Percentiles rank a stretch among this genome's conserved stretches.
Evolutionary conservation across 2,888 invertebrate genomes (phyloP).

Genomic region (Sisyra terminalis): DNA sequence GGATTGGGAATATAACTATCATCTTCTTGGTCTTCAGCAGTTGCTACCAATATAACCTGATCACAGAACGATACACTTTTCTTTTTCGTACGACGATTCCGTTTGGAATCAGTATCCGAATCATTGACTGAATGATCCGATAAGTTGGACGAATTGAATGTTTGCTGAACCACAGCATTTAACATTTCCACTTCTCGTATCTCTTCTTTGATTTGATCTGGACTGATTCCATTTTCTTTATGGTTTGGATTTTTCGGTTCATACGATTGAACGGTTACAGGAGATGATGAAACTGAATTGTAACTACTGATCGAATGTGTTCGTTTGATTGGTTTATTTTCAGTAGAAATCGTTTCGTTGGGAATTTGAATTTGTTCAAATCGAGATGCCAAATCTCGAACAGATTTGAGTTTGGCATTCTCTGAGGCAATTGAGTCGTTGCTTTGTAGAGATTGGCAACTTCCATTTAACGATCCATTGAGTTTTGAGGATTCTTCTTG

Average conservation of each 20-base stretch:
- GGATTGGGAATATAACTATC: slow-evolving; percentile 85
- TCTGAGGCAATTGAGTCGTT: slow-evolving; percentile 1
- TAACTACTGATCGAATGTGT: slow-evolving; percentile 12
- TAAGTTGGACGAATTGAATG: slow-evolving; percentile 26
- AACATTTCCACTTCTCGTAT: slow-evolving; percentile 36
- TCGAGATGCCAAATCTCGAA: slow-evolving; percentile 65
- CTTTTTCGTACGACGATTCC: slow-evolving; percentile 48
- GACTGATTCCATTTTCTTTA: slow-evolving; percentile 20
- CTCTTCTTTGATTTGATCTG: slow-evolving; percentile 36
- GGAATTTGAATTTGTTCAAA: slow-evolving; percentile 45
- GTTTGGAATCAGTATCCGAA: slow-evolving; percentile 21
- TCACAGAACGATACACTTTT: slow-evolving; percentile 92
- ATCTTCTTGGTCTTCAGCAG: slow-evolving; percentile 82
- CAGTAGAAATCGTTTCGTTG: slow-evolving; percentile 17
- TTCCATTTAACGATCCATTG: slow-evolving; percentile 6
- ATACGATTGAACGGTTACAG: slow-evolving; percentile 13
- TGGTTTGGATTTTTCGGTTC: slow-evolving; percentile 15
- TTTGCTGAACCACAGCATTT: slow-evolving; percentile 34
- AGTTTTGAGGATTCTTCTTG: slow-evolving; percentile 16
- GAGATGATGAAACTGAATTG: slow-evolving; percentile 11
- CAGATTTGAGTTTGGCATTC: slow-evolving; percentile 30
- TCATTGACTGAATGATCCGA: slow-evolving; percentile 27
- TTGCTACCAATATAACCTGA: slow-evolving; percentile 82
- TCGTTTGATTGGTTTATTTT: slow-evolving; percentile 15
- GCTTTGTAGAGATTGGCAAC: slow-evolving; percentile 5